These are phyloP conservation scores for Drosophila meridionalis DNA, from an alignment of 2,888 invertebrate genomes.

Conservation along the genomic window DNA sequence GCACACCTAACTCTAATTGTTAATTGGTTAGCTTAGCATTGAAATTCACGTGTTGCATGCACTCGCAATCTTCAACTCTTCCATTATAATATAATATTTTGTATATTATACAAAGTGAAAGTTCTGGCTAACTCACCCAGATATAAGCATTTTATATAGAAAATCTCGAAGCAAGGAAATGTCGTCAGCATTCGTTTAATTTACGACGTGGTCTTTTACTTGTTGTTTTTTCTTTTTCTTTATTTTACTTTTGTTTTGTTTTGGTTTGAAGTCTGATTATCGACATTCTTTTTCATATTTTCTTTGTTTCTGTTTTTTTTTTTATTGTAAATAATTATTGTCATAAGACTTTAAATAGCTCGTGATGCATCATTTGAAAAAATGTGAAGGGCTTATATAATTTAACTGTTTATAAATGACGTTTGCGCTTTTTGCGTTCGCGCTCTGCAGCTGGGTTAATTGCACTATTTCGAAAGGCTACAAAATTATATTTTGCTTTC, in stretches of 20 bases:
- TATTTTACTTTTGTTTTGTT: background rate
- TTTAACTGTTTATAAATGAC: slow-evolving; percentile 16
- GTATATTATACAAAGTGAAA: slow-evolving; percentile 53
- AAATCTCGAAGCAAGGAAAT: slow-evolving; percentile 41
- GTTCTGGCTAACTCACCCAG: slow-evolving; percentile 46
- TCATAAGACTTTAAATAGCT: slow-evolving; percentile 34
- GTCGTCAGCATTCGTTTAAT: slow-evolving; percentile 59
- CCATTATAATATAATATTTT: no score
- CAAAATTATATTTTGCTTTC: slow-evolving; percentile 31
- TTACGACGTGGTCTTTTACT: slow-evolving; percentile 41
- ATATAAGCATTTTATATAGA: slow-evolving; percentile 22
- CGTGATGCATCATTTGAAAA: slow-evolving; percentile 48
- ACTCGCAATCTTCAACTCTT: slow-evolving; percentile 15
- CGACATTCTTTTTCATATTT: slow-evolving; percentile 17
- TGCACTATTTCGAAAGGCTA: slow-evolving; percentile 36
- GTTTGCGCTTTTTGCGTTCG: slow-evolving; percentile 8
- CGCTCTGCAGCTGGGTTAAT: slow-evolving; percentile 33
- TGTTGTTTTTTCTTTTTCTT: background rate
- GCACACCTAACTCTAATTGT: slow-evolving; percentile 7
- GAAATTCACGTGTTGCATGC: slow-evolving; percentile 19
- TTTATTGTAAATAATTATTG: slow-evolving; percentile 26
- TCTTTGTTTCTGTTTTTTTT: slow-evolving; percentile 5
- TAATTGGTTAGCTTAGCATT: slow-evolving; percentile 17
- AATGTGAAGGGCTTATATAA: slow-evolving; percentile 46
- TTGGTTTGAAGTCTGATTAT: slow-evolving; percentile 26